These are phyloP conservation scores for Cervus canadensis DNA, from an alignment of 2,113 vertebrate genomes.

Conservation along the genomic window DNA sequence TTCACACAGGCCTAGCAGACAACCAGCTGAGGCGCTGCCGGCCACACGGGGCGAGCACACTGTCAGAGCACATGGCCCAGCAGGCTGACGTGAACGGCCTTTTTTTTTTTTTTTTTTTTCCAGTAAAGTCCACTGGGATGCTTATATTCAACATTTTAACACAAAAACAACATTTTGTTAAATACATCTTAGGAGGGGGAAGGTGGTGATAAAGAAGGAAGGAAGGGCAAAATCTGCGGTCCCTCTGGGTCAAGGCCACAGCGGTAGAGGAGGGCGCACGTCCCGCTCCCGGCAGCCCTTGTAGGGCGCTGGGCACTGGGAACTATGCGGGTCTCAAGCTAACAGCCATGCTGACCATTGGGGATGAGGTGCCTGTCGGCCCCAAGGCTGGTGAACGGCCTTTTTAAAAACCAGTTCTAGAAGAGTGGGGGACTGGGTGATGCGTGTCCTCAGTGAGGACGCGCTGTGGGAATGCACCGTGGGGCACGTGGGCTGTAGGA, in stretches of 20 bases:
- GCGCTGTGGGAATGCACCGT: background rate
- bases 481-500: rapidly evolving
- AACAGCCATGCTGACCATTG: slow-evolving; percentile 74
- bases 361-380: slow-evolving; percentile 53
- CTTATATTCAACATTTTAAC: slow-evolving; percentile 50
- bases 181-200: background rate
- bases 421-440: background rate
- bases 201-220: background rate
- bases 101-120: too few species aligned
- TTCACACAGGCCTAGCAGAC: background rate
- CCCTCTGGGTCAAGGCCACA: slow-evolving; percentile 67
- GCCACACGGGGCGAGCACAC: rapidly evolving
- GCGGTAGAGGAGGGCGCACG: slow-evolving; percentile 48
- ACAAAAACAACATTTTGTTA: slow-evolving; percentile 65
- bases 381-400: slow-evolving; percentile 25
- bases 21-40: background rate
- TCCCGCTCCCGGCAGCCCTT: background rate
- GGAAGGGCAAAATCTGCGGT: slow-evolving; percentile 37
- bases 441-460: background rate
- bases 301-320: background rate
- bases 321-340: slow-evolving; percentile 19
- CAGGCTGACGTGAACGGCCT: background rate
- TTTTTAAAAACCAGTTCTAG: background rate
- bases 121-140: background rate
- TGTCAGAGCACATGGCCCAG: background rate